Percentiles rank a stretch among this genome's conserved stretches.
Conservation (phyloP, 2,113 vertebrate species). For the Pachyramphus minor region DNA sequence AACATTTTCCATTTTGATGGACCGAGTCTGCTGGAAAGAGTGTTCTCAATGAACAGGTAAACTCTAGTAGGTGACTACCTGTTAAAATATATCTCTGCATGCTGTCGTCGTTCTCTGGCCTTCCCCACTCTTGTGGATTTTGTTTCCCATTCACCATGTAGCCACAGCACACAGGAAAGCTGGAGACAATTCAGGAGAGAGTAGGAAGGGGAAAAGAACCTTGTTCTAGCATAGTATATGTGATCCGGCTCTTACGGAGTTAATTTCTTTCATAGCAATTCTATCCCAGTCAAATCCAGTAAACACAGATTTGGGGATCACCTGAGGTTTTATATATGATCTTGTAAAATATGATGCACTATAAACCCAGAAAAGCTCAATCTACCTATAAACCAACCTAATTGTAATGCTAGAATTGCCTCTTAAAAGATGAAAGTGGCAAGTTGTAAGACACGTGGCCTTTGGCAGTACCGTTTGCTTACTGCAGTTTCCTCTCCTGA, state of each 20-base stretch:
- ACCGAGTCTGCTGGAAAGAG: background rate
- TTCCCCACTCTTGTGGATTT: background rate
- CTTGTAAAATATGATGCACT: background rate
- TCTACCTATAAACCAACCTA: background rate
- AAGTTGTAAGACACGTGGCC: background rate
- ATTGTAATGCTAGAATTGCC: background rate
- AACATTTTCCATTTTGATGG: background rate
- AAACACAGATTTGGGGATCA: background rate
- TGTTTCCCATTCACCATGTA: background rate
- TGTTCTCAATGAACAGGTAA: background rate
- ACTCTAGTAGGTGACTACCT: background rate
- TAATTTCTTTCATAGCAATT: background rate
- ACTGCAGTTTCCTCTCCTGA: background rate
- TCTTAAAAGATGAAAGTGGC: background rate
- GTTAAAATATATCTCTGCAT: background rate
- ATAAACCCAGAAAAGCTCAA: background rate
- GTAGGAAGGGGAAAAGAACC: background rate
- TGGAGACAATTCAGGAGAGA: background rate
- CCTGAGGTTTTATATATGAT: background rate
- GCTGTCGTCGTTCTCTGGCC: background rate
- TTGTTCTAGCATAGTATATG: background rate
- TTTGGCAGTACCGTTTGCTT: background rate
- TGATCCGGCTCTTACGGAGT: background rate
- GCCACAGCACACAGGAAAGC: background rate
- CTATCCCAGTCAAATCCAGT: background rate